phyloP scores from a whole-genome alignment of 2,888 invertebrate species.

The Tetropium fuscum region DNA sequence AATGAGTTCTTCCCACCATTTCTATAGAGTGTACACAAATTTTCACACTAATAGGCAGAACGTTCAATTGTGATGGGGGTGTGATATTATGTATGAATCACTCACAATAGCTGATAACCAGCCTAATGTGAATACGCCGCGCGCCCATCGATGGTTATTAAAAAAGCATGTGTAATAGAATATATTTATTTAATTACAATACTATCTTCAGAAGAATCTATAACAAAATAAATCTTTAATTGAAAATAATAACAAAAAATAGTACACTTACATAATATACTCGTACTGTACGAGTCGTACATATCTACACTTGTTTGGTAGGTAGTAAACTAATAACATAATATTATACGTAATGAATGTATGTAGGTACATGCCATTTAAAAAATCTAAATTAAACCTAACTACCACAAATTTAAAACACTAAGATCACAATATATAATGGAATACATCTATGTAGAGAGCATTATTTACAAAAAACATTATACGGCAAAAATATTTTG shows the following conservation, averaged over 20 bases:
- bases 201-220: constrained; percentile 13
- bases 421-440: constrained; percentile 17
- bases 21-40: no score
- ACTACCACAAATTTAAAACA: background rate
- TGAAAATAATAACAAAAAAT: constrained; percentile 23
- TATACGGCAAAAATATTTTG: background rate
- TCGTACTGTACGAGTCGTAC: no score
- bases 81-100: no score
- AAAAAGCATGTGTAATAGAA: no score
- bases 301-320: constrained; percentile 14
- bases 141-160: no score
- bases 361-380: constrained; percentile 6
- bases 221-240: constrained; percentile 23
- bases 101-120: no score
- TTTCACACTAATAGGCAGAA: no score
- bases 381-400: background rate
- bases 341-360: no score
- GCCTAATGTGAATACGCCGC: no score
- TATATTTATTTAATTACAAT: constrained; percentile 8
- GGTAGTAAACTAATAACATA: no score
- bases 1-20: no score
- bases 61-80: no score
- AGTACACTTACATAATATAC: constrained; percentile 3
- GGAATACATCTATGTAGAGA: constrained; percentile 11
- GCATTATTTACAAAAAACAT: constrained; percentile 18